These are phyloP conservation scores for Caenorhabditis sp. DNA, from an alignment of 2,888 invertebrate species.

Conservation along the genomic window DNA sequence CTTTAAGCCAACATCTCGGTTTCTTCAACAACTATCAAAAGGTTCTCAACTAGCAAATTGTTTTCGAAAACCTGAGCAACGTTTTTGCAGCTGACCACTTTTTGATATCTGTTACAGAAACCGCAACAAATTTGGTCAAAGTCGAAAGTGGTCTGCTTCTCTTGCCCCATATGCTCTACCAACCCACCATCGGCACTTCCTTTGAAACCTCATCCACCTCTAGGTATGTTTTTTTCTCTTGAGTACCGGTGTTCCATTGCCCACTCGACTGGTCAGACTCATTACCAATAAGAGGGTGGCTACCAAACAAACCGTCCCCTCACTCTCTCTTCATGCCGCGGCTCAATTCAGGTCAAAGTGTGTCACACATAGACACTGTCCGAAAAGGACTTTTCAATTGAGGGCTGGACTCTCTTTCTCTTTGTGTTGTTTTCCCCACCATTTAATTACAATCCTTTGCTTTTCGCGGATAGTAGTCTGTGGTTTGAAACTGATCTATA, in stretches of 20 bases:
- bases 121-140: no score
- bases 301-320: constrained; percentile 12
- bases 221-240: not conserved
- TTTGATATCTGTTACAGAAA: no score
- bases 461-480: constrained; percentile 6
- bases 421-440: not conserved
- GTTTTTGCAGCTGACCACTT: no score
- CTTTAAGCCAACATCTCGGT: no score
- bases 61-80: no score
- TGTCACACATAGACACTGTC: not conserved
- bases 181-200: not conserved
- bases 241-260: constrained; percentile 36
- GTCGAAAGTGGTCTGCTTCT: no score
- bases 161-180: not conserved
- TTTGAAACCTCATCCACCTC: not conserved
- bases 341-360: constrained; percentile 21
- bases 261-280: constrained; percentile 30
- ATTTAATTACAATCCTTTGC: constrained; percentile 10
- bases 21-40: no score
- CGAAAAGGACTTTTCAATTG: not conserved
- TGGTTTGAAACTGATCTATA: constrained; percentile 16
- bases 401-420: not conserved
- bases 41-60: no score
- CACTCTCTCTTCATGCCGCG: constrained; percentile 12
- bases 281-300: constrained; percentile 7